Evolutionary conservation across 2,888 invertebrate genomes (phyloP), one percentile per base, ranked within the genome.

Genomic region (Augiades crinisus): DNA sequence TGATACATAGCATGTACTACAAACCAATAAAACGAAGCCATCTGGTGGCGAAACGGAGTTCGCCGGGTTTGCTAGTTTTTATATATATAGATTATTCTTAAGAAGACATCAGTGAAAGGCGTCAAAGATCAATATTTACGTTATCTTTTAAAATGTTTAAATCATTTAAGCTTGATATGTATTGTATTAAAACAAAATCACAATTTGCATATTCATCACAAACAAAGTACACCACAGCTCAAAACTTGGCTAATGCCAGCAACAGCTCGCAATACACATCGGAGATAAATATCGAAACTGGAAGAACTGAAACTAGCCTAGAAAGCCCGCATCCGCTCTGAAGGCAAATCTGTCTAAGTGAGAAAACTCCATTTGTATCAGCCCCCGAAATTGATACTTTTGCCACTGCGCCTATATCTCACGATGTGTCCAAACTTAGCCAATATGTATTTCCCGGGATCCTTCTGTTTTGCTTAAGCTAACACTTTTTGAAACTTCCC

Each of bases 341-440:
- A 37, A 44, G 22, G 30, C 30, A 44, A 56, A 58, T 58, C 45
- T 43, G 45, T 52, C 45, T 47, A 54, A 55, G 51, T 54, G 47
- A 27, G 19, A 43, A 36, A 44, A 37, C 40, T 36, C 55, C 43
- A 57, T 53, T 49, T 47, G 53, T 36, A 37, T 37, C 43, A n/a
- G 17, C 36, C 21, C 17, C 33, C 27, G 30, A 37, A 51, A 51
- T 51, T 36, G 31, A 47, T 54, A 33, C 45, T 47, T 47, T 30
- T 40, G 31, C 44, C 33, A 27, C 46, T 38, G 22, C 53, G 41
- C 51, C 61, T 58, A 60, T 64, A 59, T 64, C 59, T 64, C 60
- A 64, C 49, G 46, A 54, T 51, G 44, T 43, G 58, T 61, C 59
- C 37, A 53, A 64, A 62, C 56, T 57, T 53, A 31, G 16, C 46